Base-by-base conservation (phyloP, 2,797 vertebrate species). In the Hydrocynus forskahlii region DNA sequence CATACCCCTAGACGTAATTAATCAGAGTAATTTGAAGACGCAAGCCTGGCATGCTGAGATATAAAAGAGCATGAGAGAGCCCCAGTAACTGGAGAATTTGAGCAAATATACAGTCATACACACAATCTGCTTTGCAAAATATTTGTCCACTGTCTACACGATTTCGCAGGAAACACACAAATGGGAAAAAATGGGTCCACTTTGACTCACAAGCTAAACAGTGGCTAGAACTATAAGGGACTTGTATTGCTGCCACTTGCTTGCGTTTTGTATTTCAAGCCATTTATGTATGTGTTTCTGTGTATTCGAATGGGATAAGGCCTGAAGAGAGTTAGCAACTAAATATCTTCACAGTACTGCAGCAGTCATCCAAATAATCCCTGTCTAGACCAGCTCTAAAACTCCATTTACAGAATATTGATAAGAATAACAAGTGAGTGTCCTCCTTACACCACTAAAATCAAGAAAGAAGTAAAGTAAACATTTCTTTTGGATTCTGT, bases 1-100 rank as follows among this genome's bases (percentile, higher is more conserved):
- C 93, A 92, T 91, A 90, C 72, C 50, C 89, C 64, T 86, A 89
- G 90, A 87, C 90, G 70, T 89, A 91, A 92, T 93, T 93, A 92
- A 92, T 92, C 89, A 74, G 73, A 77, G 87, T 84, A 86, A 91
- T 79, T 84, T 80, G 50, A 81, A 73, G 77, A 80, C 57, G 55
- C 62, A 70, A 66, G 67, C 54, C 16, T 16, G 74, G 45, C 29
- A 29, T 50, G 71, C 21, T 40, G 45, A 76, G 35, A 73, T 73
- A 67, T 77, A 62, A 87, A 89, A 82, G 85, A 84, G 89, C 87
- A 86, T 87, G 78, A 87, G 85, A 88, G 86, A 68, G 75, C 67
- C 0, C 66, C 52, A 40, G 83, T 81, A 92, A 92, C 78, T 35
- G 73, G 85, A 92, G 86, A 80, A 88, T 89, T 92, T 88, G 57